phyloP scores from a whole-genome alignment of 2,113 vertebrate genomes.

The Nibea coibor region DNA sequence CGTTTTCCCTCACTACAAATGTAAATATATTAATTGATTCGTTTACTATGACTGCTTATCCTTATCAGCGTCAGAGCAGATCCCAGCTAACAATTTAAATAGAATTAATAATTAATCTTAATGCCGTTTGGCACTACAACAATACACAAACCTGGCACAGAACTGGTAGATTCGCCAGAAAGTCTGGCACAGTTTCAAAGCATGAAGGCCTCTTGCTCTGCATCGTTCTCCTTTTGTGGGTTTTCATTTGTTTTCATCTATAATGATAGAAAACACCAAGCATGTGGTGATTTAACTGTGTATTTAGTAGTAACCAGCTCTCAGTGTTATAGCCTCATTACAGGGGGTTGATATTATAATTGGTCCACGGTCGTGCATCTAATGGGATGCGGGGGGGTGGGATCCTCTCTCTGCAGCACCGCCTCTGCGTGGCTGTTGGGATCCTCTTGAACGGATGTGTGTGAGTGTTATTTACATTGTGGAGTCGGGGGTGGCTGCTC shows the following conservation, averaged over 20 bases:
- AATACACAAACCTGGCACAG: too few species aligned
- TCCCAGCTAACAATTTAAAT: too few species aligned
- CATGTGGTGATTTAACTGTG: not conserved
- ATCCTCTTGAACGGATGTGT: slow-evolving; percentile 16
- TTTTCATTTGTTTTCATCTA: not conserved
- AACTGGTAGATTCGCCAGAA: not conserved
- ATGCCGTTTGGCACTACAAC: not conserved
- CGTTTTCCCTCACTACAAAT: too few species aligned
- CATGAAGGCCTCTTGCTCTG: not conserved
- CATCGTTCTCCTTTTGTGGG: not conserved
- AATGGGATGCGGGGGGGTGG: slow-evolving; percentile 36
- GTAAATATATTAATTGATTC: too few species aligned
- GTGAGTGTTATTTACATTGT: slow-evolving; percentile 61
- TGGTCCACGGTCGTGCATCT: slow-evolving; percentile 1
- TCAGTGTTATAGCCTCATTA: not conserved
- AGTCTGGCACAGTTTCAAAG: not conserved
- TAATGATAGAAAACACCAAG: not conserved
- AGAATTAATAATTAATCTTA: not conserved
- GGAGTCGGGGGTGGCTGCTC: slow-evolving; percentile 47
- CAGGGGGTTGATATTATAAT: not conserved
- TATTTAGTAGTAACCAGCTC: not conserved
- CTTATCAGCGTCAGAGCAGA: too few species aligned
- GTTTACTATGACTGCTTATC: too few species aligned
- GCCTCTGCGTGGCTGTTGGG: slow-evolving; percentile 38
- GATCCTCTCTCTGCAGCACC: slow-evolving; percentile 40